phyloP scores from a whole-genome alignment of 2,888 invertebrate species.

The Eupeodes luniger region DNA sequence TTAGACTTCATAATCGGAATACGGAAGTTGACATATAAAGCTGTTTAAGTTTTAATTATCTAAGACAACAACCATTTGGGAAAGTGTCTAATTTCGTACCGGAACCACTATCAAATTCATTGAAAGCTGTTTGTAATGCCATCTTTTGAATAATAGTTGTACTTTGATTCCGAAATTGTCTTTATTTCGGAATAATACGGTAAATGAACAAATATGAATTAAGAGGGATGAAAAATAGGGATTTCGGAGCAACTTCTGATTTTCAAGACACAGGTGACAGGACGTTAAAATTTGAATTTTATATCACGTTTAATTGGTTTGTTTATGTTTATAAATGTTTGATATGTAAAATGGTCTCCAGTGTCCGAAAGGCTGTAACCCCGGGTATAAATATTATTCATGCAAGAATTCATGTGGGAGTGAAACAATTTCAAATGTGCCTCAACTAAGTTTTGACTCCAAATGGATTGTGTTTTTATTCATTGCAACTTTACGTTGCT shows the following conservation, averaged over 20 bases:
- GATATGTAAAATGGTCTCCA: too few species aligned
- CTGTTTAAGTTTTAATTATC: background rate
- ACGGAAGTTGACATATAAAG: too few species aligned
- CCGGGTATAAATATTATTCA: background rate
- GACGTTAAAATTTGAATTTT: too few species aligned
- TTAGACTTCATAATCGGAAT: too few species aligned
- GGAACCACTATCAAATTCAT: background rate
- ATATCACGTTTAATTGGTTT: too few species aligned
- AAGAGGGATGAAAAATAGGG: too few species aligned
- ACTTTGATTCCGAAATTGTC: background rate
- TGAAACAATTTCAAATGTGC: constrained; percentile 55
- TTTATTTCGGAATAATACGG: background rate
- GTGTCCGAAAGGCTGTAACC: too few species aligned
- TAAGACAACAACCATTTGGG: background rate
- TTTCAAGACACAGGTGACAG: too few species aligned
- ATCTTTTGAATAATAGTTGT: background rate
- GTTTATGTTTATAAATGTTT: too few species aligned
- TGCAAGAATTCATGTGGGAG: constrained; percentile 45
- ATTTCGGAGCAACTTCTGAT: too few species aligned
- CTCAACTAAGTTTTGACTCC: constrained; percentile 49
- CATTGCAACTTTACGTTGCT: constrained; percentile 28
- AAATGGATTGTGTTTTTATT: constrained; percentile 58
- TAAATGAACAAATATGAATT: too few species aligned
- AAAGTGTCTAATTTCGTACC: background rate
- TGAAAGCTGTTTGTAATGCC: background rate